phyloP scores from a whole-genome alignment of 2,888 invertebrate genomes.

The Polyploca ridens region DNA sequence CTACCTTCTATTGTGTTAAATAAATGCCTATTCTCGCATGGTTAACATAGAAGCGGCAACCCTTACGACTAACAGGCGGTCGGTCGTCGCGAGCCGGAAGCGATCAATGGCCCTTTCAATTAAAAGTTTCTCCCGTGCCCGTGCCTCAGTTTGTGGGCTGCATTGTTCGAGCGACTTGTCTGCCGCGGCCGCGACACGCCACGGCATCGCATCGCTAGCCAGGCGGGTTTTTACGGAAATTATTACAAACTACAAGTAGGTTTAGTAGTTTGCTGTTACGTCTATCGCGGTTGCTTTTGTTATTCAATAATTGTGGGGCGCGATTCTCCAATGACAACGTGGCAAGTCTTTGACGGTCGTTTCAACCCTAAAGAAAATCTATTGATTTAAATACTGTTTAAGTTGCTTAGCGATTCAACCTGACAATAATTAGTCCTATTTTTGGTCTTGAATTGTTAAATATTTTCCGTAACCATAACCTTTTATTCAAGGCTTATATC shows the following conservation, averaged over 20 bases:
- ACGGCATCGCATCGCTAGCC: slow-evolving; percentile 20
- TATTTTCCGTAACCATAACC: background rate
- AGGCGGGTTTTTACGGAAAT: slow-evolving; percentile 50
- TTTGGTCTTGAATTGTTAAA: no score
- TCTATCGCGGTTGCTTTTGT: background rate
- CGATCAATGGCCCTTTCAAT: slow-evolving; percentile 72
- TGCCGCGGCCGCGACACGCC: background rate
- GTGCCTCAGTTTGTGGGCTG: slow-evolving; percentile 42
- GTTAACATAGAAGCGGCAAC: background rate
- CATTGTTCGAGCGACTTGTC: slow-evolving; percentile 48
- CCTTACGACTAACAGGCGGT: slow-evolving; percentile 7
- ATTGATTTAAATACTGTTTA: no score
- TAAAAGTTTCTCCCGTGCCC: slow-evolving; percentile 62
- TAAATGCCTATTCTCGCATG: background rate
- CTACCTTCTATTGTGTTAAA: background rate
- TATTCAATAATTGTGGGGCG: no score
- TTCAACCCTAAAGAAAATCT: background rate
- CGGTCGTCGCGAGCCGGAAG: slow-evolving; percentile 36
- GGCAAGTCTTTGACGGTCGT: no score
- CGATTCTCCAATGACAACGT: no score
- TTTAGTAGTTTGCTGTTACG: no score
- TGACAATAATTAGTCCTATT: no score
- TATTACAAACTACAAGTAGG: slow-evolving; percentile 24
- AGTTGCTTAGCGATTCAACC: no score
- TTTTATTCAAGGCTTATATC: no score